Base-by-base conservation (phyloP, 2,113 vertebrate genomes). In the Jaculus jaculus region DNA sequence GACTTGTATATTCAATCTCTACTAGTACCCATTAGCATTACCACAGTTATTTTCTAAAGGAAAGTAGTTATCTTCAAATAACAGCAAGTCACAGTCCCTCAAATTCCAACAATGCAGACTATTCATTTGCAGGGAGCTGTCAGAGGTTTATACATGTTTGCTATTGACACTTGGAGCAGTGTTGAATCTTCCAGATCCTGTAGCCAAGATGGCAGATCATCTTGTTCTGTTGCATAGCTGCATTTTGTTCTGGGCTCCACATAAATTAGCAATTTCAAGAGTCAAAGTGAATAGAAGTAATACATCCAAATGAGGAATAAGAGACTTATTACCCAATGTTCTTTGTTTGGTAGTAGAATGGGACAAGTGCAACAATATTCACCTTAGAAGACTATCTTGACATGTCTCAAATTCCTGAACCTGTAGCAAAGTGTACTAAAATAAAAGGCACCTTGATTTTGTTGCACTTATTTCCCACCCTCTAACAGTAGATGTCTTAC, bases 21-120 rank as follows among this genome's bases (percentile, higher is more conserved):
- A 12, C 17, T 72, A 54, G n/a, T 1, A 28, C 3, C 21, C 3
- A n/a, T 2, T 7, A 72, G n/a, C 1, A 65, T 6, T 15, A 6
- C 6, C 87, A 89, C 47, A 54, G 21, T 8, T 79, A 54, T 63
- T 77, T 37, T 65, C 0, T 39, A 20, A 84, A 83, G 8, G 9
- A 71, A 21, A 37, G 6, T 72, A 63, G 80, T 84, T 71, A 74
- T 71, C 20, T 82, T 37, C 8, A 72, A 5, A 39, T 37, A 54
- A 73, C 21, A 34, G 20, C 20, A 75, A 37, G 15, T 3, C 26
- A 78, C 71, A 42, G 13, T 54, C 71, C 26, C 26, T 54, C 60
- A 77, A 51, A 61, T 89, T 5, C 51, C 58, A 66, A 84, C 32
- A 9, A 30, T 63, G 63, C 11, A n/a, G 32, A 42, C 15, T 47